Percentiles rank a stretch among this genome's conserved stretches.
Conservation (phyloP, 1,140 invertebrate genomes). For the Epicauta chinensis region DNA sequence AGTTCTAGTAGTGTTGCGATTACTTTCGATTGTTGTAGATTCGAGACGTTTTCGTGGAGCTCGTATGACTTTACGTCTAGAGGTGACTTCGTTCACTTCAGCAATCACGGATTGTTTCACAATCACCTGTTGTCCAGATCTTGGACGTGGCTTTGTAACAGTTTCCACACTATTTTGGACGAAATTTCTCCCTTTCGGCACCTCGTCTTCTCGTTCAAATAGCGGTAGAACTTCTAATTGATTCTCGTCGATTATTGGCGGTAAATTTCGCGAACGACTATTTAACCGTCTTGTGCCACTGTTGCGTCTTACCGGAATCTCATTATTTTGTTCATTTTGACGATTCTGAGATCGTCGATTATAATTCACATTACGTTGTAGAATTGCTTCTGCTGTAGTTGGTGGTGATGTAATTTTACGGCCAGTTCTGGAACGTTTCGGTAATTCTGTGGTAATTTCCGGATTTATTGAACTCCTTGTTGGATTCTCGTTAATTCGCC, state of each 20-base stretch:
- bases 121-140: conserved; percentile 8
- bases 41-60: conserved; percentile 8
- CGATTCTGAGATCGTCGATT: background rate
- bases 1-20: background rate
- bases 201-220: conserved; percentile 31
- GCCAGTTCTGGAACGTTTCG: background rate
- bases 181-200: background rate
- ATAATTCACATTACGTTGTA: background rate
- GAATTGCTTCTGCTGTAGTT: background rate
- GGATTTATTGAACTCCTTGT: background rate
- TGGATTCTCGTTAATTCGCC: too few species aligned
- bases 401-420: background rate
- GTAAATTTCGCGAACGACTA: conserved; percentile 18
- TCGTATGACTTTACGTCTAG: conserved; percentile 30
- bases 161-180: conserved; percentile 10
- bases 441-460: background rate
- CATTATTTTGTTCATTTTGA: background rate
- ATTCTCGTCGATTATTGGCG: conserved; percentile 31
- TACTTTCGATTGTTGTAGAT: background rate
- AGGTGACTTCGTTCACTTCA: conserved; percentile 34
- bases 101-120: conserved; percentile 35
- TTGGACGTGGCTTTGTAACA: conserved; percentile 1
- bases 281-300: conserved; percentile 8
- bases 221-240: conserved; percentile 37
- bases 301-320: background rate